Base-by-base conservation (phyloP, 2,888 invertebrate genomes). In the Thumatha senex region DNA sequence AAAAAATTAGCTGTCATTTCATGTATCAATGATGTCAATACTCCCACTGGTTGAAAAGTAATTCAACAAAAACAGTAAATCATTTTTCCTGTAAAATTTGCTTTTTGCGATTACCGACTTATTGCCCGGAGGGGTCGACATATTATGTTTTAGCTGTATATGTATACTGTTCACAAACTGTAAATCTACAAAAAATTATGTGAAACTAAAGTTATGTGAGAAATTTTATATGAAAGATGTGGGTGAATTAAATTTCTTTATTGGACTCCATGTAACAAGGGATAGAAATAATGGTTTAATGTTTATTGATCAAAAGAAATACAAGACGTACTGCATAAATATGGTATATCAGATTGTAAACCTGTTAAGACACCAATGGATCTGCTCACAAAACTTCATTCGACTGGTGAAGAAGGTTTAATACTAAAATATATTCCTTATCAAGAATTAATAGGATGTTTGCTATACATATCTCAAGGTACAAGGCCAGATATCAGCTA, bases 401-500 rank as follows among this genome's bases (percentile, higher is more conserved):
- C 8, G 7, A 31, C 8, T 10, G 31, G 31, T 13, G 49, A 40
- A 2, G 12, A 49, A 24, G 5, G 39, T 33, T 49, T 43, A 0
- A 14, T 54, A 1, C 45, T 29, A 12, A 7, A 12, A 8, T 24
- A 58, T 14, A 44, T 50, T 24, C 55, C 55, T 24, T 63, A 58
- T 15, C 63, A 58, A 31, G 58, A 63, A 12, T 18, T 40, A 41
- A 29, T 35, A 15, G 53, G 56, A 15, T 56, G 57, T 15, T 29
- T 59, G 24, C 42, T 58, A 13, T 62, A 62, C 41, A 43, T 63
- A 29, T 56, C 57, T 14, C 56, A 59, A 30, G 40, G 48, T 7
- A 54, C 54, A 1, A 24, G 57, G 42, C 48, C 57, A 24, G 57
- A 57, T 13, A 48, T 55, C 10, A 42, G 43, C 8, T 51, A 40